A percentile compares a stretch with the other conserved stretches of the same genome.
phyloP scores from a whole-genome alignment of 2,113 vertebrate species.

The Telmatochromis bifrenatus region DNA sequence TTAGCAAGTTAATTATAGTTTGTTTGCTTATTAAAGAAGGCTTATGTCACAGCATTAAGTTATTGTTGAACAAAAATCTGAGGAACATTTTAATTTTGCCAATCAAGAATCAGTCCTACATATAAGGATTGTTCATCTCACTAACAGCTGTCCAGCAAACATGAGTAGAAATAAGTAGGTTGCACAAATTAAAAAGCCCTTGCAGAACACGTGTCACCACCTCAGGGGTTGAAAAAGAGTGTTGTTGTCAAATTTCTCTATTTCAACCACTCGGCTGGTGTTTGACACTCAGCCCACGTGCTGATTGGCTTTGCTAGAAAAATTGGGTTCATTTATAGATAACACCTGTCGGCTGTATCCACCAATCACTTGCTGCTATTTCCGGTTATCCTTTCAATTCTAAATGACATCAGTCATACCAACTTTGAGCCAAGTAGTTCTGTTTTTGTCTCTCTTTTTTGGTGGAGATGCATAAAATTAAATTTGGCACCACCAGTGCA shows the following conservation, averaged over 20 bases:
- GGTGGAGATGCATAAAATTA: not conserved
- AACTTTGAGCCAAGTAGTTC: not conserved
- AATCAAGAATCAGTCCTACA: not conserved
- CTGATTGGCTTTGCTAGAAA: not conserved
- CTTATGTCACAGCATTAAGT: not conserved
- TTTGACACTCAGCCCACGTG: not conserved
- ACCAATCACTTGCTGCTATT: not conserved
- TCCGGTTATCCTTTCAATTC: fast-evolving
- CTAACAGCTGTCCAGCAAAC: not conserved
- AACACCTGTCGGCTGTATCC: not conserved
- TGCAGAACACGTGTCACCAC: not conserved
- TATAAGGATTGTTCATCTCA: not conserved
- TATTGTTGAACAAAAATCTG: not conserved
- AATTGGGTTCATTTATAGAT: not conserved
- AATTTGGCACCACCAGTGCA: not conserved
- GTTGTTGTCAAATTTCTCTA: not conserved
- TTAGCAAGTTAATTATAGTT: not conserved
- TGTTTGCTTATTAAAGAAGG: not conserved
- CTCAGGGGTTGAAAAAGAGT: not conserved
- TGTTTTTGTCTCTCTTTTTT: not conserved
- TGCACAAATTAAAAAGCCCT: not conserved
- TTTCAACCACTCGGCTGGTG: not conserved
- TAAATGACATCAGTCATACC: not conserved
- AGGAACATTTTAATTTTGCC: not conserved
- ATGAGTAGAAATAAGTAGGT: not conserved